phyloP scores from a whole-genome alignment of 2,888 invertebrate species.

The Stomorhina lunata region DNA sequence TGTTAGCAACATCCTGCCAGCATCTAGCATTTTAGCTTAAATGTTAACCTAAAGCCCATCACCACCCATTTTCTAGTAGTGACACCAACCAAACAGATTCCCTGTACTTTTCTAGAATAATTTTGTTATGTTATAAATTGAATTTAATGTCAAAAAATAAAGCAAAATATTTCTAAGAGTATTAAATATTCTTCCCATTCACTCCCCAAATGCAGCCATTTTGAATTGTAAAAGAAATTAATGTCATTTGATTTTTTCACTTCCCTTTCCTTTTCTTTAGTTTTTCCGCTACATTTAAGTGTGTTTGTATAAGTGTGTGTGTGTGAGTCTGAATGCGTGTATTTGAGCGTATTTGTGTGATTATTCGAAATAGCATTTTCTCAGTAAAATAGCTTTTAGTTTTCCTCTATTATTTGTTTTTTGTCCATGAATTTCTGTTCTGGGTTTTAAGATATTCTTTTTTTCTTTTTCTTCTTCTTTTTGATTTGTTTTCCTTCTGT shows the following conservation, averaged over 20 bases:
- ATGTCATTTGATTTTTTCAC: slow-evolving; percentile 14
- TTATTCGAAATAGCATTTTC: slow-evolving; percentile 37
- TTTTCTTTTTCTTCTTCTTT: background rate
- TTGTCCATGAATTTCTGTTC: background rate
- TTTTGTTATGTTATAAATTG: background rate
- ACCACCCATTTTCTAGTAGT: too few species aligned
- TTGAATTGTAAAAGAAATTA: slow-evolving; percentile 18
- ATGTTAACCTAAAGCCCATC: background rate
- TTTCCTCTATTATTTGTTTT: background rate
- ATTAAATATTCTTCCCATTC: background rate
- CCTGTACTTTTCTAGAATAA: slow-evolving; percentile 28
- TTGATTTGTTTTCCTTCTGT: slow-evolving; percentile 33
- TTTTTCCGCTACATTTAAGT: slow-evolving; percentile 21
- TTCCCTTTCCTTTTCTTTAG: background rate
- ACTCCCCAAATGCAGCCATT: background rate
- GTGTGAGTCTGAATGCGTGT: background rate
- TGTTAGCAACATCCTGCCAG: slow-evolving; percentile 8
- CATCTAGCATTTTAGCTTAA: slow-evolving; percentile 4
- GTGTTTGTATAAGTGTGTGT: background rate
- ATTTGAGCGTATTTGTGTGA: background rate
- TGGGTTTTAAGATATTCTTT: slow-evolving; percentile 20
- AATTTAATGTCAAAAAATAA: slow-evolving; percentile 1
- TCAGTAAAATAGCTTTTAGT: background rate
- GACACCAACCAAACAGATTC: background rate
- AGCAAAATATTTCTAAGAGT: slow-evolving; percentile 7